Percentiles rank a stretch among this genome's conserved stretches.
Conservation (phyloP, 2,888 invertebrate genomes). For the Acronicta psi region DNA sequence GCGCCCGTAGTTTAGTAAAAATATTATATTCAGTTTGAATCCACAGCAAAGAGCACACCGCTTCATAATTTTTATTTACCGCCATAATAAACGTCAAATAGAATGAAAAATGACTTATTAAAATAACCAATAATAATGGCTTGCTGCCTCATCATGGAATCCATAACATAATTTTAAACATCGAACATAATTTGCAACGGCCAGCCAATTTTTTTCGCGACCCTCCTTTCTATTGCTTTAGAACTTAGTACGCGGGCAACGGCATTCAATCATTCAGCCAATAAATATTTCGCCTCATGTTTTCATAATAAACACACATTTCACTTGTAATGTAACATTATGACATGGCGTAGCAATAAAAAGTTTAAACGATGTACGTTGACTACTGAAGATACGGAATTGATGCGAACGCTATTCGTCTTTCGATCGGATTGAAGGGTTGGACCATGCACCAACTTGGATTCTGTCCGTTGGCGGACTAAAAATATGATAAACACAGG, state of each 20-base stretch:
- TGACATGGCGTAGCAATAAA: conserved; percentile 70
- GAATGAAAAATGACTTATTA: conserved; percentile 38
- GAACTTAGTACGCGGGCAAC: conserved; percentile 50
- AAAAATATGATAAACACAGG: neutral
- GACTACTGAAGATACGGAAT: conserved; percentile 52
- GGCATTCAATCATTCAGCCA: conserved; percentile 74
- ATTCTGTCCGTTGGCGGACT: neutral
- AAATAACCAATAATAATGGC: conserved; percentile 31
- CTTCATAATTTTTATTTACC: conserved; percentile 15
- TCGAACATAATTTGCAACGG: conserved; percentile 42
- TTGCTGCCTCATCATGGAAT: conserved; percentile 30
- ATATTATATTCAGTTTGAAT: conserved; percentile 1
- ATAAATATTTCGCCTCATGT: conserved; percentile 82
- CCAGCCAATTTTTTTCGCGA: conserved; percentile 28
- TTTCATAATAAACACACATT: conserved; percentile 75
- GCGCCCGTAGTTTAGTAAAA: neutral
- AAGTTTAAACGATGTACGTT: conserved; percentile 72
- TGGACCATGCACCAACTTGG: conserved; percentile 3
- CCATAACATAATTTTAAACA: conserved; percentile 37
- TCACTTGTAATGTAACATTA: conserved; percentile 71
- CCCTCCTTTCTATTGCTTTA: conserved; percentile 28
- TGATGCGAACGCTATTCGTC: conserved; percentile 49
- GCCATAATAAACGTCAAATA: conserved; percentile 8
- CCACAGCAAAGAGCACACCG: conserved; percentile 12
- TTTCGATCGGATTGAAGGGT: conserved; percentile 37